These are phyloP conservation scores for Nomada goodeniana DNA, from an alignment of 2,888 invertebrate genomes.

Conservation along the genomic window DNA sequence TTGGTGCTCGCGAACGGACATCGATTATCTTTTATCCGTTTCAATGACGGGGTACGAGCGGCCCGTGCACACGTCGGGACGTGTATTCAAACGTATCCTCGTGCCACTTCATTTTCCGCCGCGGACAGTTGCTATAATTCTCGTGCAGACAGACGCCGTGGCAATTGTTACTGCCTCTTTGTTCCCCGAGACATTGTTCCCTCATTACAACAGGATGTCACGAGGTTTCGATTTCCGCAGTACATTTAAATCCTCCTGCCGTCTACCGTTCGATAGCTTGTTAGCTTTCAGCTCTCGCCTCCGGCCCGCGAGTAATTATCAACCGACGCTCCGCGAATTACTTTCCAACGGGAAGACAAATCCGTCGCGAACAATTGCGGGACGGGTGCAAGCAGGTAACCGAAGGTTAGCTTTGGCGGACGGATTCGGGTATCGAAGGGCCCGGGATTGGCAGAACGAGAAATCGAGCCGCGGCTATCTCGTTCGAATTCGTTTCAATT, in stretches of 20 bases:
- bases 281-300: slow-evolving; percentile 49
- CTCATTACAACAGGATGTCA: slow-evolving; percentile 58
- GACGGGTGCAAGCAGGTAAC: too few relatives aligned
- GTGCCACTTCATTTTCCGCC: slow-evolving; percentile 40
- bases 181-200: slow-evolving; percentile 62
- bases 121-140: slow-evolving; percentile 38
- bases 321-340: slow-evolving; percentile 39
- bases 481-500: slow-evolving; percentile 2
- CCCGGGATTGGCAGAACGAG: too few relatives aligned
- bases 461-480: neutral
- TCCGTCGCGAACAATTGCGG: slow-evolving; percentile 7
- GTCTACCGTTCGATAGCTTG: slow-evolving; percentile 56
- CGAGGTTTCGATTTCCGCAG: slow-evolving; percentile 66
- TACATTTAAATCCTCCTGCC: slow-evolving; percentile 60
- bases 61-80: neutral
- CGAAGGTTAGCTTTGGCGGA: too few relatives aligned
- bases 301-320: slow-evolving; percentile 59
- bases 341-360: slow-evolving; percentile 60
- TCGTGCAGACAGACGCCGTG: slow-evolving; percentile 35
- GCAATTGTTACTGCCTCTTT: slow-evolving; percentile 57
- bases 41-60: neutral
- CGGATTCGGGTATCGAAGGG: too few relatives aligned
- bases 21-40: neutral
- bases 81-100: slow-evolving; percentile 27
- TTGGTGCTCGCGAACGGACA: neutral